Evolutionary conservation across 2,797 vertebrate genomes (phyloP).

Genomic region (Ctenochaetus hawaiiensis): DNA sequence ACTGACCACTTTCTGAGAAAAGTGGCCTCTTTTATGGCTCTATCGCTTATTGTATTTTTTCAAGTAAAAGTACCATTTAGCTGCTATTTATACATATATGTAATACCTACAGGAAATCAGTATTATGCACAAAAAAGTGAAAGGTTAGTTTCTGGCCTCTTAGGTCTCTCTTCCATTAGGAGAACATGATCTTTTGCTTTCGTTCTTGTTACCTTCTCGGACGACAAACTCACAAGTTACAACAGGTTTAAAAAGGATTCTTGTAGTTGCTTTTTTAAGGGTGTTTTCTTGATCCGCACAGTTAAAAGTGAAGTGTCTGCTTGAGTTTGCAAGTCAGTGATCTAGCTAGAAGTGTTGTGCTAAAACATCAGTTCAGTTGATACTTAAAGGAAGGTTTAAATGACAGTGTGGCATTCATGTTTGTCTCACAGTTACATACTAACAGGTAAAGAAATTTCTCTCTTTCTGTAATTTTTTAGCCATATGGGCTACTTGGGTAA

Average conservation of each 20-base stretch:
- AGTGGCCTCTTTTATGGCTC: conserved; percentile 6
- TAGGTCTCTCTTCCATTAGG: no score
- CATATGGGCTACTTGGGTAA: no score
- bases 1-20: conserved; percentile 29
- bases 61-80: not conserved
- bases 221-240: not conserved
- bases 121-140: no score
- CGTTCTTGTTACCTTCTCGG: not conserved
- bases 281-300: no score
- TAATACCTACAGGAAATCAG: not conserved
- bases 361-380: not conserved
- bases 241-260: not conserved
- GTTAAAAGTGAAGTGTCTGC: not conserved
- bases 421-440: not conserved
- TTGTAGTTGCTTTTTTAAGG: not conserved
- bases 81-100: conserved; percentile 1
- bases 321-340: not conserved
- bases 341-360: not conserved
- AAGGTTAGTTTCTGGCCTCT: not conserved
- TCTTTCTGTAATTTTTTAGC: not conserved
- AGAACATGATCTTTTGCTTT: not conserved
- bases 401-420: not conserved
- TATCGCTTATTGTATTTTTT: conserved; percentile 10
- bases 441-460: not conserved
- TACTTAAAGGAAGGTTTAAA: not conserved